phyloP scores from a whole-genome alignment of 2,888 invertebrate genomes.

The Drosophila affinis region DNA sequence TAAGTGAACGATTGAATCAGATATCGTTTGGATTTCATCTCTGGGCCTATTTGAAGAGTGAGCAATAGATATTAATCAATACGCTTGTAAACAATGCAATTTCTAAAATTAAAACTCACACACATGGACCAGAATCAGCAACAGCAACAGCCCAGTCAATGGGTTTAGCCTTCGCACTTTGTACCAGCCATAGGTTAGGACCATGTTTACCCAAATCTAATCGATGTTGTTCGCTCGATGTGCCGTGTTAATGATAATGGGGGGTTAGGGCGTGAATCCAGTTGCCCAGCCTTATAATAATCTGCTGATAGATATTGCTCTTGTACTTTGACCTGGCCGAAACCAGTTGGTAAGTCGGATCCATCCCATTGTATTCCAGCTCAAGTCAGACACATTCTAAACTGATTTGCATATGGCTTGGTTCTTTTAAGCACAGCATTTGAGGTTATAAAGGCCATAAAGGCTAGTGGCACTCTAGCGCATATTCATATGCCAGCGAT shows the following conservation, averaged over 20 bases:
- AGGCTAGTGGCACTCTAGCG: too few species aligned
- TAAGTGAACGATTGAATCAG: conserved; percentile 27
- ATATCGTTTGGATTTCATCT: conserved; percentile 1
- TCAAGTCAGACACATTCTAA: conserved; percentile 3
- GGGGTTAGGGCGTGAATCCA: conserved; percentile 13
- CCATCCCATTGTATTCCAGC: conserved; percentile 1
- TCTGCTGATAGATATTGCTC: conserved; percentile 23
- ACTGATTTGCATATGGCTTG: conserved; percentile 18
- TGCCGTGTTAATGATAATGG: conserved; percentile 25
- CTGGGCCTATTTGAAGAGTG: background rate
- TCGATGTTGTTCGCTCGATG: conserved; percentile 15
- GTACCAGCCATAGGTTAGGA: conserved; percentile 8
- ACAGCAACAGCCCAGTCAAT: background rate
- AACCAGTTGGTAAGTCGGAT: conserved; percentile 28
- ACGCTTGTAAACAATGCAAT: conserved; percentile 34
- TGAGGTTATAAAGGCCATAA: conserved; percentile 5
- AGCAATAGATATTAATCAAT: background rate
- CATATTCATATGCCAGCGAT: too few species aligned
- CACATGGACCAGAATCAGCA: background rate
- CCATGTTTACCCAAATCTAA: conserved; percentile 27
- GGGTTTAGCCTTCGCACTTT: conserved; percentile 44
- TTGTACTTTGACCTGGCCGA: conserved; percentile 39
- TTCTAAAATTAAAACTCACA: conserved; percentile 10
- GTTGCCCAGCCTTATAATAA: conserved; percentile 13
- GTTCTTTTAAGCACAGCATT: conserved; percentile 18